A percentile compares a stretch with the other conserved stretches of the same genome.
These are phyloP conservation scores for Synodontis membranacea DNA, from an alignment of 2,113 vertebrate genomes.

Conservation along the genomic window DNA sequence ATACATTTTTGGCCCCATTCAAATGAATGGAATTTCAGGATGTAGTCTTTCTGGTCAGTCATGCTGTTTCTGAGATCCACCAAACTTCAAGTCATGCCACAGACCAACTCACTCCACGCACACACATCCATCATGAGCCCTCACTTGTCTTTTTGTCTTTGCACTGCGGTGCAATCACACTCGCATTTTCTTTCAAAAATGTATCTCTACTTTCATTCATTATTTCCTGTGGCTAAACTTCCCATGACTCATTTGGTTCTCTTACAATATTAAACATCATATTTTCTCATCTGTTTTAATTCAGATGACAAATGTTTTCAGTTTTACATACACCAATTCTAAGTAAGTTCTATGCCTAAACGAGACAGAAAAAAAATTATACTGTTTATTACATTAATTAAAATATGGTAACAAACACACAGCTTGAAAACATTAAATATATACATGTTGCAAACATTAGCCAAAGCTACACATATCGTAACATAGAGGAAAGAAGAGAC, in stretches of 20 bases:
- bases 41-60: no score
- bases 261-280: background rate
- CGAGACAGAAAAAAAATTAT: background rate
- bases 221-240: background rate
- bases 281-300: background rate
- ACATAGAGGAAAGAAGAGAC: background rate
- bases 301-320: background rate
- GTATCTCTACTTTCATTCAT: background rate
- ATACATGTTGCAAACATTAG: background rate
- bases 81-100: no score
- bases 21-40: no score
- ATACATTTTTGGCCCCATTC: no score
- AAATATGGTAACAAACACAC: background rate
- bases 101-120: no score
- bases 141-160: no score
- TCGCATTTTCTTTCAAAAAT: no score
- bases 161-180: no score
- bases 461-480: background rate
- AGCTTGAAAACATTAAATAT: background rate
- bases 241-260: background rate
- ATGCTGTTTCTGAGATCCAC: no score
- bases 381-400: slow-evolving; percentile 11
- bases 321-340: background rate
- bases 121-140: no score
- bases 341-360: background rate